Conservation (phyloP, 2,797 vertebrate species). For the Acropternis orthonyx region DNA sequence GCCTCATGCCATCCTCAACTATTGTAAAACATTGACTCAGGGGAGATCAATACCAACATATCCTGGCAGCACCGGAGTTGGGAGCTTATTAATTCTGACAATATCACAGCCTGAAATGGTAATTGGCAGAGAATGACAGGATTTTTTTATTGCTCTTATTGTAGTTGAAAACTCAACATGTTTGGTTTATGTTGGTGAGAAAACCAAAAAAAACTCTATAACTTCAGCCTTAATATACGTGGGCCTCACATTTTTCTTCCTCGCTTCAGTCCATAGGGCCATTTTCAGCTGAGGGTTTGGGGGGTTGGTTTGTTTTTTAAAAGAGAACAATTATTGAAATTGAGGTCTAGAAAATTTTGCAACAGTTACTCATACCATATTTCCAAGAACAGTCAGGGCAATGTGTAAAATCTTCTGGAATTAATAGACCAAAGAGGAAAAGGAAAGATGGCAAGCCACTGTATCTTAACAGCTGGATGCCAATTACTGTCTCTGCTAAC, state of each 20-base stretch:
- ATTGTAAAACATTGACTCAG: background rate
- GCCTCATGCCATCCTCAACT: background rate
- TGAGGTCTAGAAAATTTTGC: background rate
- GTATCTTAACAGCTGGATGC: constrained; percentile 11
- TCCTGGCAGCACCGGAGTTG: background rate
- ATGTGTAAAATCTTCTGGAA: background rate
- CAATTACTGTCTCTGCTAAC: constrained; percentile 26
- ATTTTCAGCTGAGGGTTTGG: background rate
- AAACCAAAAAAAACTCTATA: background rate
- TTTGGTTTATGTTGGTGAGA: background rate
- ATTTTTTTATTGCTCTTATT: background rate
- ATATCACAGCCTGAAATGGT: background rate
- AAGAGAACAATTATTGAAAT: background rate
- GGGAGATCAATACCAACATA: background rate
- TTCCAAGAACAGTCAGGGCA: background rate
- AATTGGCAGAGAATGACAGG: background rate
- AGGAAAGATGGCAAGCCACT: background rate
- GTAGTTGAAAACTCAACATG: background rate
- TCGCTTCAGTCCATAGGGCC: background rate
- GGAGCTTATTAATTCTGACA: background rate
- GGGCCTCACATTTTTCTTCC: background rate
- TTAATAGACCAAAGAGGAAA: constrained; percentile 31
- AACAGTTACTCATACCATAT: background rate
- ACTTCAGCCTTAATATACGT: background rate
- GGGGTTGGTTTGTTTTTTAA: background rate